Evolutionary conservation across 2,888 invertebrate genomes (phyloP), one percentile per base, ranked within the genome.

Genomic region (Stenichneumon culpator): DNA sequence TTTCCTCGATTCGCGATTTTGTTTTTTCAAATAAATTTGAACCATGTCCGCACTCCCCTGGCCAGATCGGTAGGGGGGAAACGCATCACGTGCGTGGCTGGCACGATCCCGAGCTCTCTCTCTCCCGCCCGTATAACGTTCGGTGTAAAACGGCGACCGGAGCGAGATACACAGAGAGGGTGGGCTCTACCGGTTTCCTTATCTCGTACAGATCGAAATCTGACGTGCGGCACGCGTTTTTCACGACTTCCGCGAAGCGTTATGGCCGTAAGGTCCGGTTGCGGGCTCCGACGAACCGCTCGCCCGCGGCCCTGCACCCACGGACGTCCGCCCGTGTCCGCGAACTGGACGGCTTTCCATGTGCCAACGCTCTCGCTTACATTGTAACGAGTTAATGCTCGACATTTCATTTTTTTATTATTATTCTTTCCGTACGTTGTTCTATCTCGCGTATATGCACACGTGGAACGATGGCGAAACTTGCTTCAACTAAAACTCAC

Each of bases 161-260:
- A n/a, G 54, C 77, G 68, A 36, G 52, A 57, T 63, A 47, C 4
- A 50, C 22, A 28, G 54, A 54, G 44, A 14, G 14, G 39, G 36
- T 73, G 67, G 79, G 84, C 88, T 77, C 82, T 91, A 92, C 91
- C 92, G 91, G 92, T 92, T 91, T 88, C 88, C 90, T 92, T 92
- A 92, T 92, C 92, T 90, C 87, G 83, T 75, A 84, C 82, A 86
- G 89, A 92, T 92, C 92, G 89, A 92, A 91, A 91, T 92, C 91
- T 90, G 90, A 90, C 91, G 90, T 91, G 91, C 90, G 90, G 91
- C 92, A 91, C 92, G 92, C 90, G 92, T 92, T 91, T 47, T 90
- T 90, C 90, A 87, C 87, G 87, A 88, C 88, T 88, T 88, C 87
- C 88, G 88, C 87, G 86, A 86, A 86, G 84, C 77, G 84, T 63